These are phyloP conservation scores for Venusia cambrica DNA, from an alignment of 2,888 invertebrate species.

Conservation along the genomic window DNA sequence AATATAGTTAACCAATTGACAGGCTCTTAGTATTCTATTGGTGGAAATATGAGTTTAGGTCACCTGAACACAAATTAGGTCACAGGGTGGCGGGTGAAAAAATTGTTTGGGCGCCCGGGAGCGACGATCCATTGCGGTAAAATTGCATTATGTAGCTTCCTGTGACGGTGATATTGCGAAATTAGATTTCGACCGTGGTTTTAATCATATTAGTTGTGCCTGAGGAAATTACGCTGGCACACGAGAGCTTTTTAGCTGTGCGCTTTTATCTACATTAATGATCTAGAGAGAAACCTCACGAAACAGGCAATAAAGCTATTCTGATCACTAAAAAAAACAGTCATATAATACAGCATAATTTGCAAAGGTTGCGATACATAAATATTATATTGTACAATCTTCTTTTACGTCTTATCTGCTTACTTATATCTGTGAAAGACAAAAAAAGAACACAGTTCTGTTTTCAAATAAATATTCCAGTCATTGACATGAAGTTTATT, in stretches of 20 bases:
- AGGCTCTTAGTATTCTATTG: slow-evolving; percentile 67
- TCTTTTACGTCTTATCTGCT: too few species aligned
- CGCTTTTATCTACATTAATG: slow-evolving; percentile 1
- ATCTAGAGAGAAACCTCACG: too few species aligned
- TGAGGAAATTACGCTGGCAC: slow-evolving; percentile 11
- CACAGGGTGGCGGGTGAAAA: slow-evolving; percentile 48
- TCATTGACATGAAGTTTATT: too few species aligned
- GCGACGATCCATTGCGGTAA: slow-evolving; percentile 23
- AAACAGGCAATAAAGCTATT: too few species aligned
- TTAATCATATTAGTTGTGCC: slow-evolving; percentile 18
- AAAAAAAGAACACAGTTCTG: too few species aligned
- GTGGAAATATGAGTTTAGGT: slow-evolving; percentile 59
- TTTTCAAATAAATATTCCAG: too few species aligned
- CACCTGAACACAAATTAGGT: slow-evolving; percentile 60
- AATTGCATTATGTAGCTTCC: slow-evolving; percentile 22
- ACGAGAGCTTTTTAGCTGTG: background rate
- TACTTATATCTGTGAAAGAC: too few species aligned
- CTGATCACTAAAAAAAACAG: too few species aligned
- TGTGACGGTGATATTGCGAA: slow-evolving; percentile 20
- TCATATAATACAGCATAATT: too few species aligned
- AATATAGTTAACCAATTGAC: slow-evolving; percentile 80
- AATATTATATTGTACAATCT: too few species aligned
- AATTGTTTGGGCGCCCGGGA: slow-evolving; percentile 25
- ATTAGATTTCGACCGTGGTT: slow-evolving; percentile 21
- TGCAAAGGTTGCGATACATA: too few species aligned